A percentile compares a stretch with the other conserved stretches of the same genome.
phyloP scores from a whole-genome alignment of 2,888 invertebrate genomes.

The Macropis europaea region DNA sequence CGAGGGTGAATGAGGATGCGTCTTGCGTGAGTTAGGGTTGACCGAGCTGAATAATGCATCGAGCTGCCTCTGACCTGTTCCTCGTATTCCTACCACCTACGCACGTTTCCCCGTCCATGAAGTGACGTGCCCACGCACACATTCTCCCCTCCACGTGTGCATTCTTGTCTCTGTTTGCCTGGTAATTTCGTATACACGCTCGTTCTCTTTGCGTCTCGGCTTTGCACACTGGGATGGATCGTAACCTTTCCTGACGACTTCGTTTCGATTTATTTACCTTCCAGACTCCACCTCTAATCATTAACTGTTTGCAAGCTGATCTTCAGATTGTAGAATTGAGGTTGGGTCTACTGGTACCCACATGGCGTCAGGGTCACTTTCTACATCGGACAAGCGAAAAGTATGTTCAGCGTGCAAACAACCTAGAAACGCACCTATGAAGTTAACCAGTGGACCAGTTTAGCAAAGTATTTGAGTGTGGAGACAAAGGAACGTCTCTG shows the following conservation, averaged over 20 bases:
- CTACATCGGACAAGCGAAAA: too few species aligned
- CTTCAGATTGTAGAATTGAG: too few species aligned
- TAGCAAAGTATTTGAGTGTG: too few species aligned
- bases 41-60: constrained; percentile 75
- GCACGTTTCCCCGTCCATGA: constrained; percentile 47
- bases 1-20: constrained; percentile 67
- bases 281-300: too few species aligned
- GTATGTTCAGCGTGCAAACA: too few species aligned
- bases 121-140: constrained; percentile 41
- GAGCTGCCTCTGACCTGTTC: constrained; percentile 66
- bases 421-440: too few species aligned
- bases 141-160: constrained; percentile 52
- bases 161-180: constrained; percentile 72
- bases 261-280: constrained; percentile 19
- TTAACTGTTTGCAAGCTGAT: too few species aligned
- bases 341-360: too few species aligned
- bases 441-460: too few species aligned
- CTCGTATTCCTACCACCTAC: constrained; percentile 64
- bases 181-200: constrained; percentile 70
- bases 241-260: constrained; percentile 41
- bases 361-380: too few species aligned
- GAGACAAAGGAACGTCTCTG: too few species aligned
- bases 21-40: constrained; percentile 75
- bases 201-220: constrained; percentile 41
- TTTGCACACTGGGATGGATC: constrained; percentile 15